Base-by-base conservation (phyloP, 2,888 invertebrate genomes). In the Pterobdella sp. region DNA sequence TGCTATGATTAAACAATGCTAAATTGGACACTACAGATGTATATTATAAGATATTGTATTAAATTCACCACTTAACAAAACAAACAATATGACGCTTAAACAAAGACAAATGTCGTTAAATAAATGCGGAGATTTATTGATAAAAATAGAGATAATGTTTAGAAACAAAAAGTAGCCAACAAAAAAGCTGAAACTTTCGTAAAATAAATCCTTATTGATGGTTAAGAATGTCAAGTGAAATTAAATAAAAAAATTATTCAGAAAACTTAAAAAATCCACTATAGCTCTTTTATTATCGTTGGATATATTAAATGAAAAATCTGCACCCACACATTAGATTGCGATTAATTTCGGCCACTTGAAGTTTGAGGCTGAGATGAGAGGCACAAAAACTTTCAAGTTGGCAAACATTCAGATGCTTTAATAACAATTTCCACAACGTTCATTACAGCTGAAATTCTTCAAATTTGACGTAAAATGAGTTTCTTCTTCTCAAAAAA, bases 81-180 rank as follows among this genome's bases (percentile, higher is more conserved):
- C 60, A 56, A 56, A 56, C 60, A 56, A 7, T 56, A 18, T 22
- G 60, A 56, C 60, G 26, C 26, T 56, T 26, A 56, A 56, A 56
- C 60, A 56, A 56, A 26, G 60, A 56, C 60, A 56, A 56, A 56
- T 56, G n/a, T 56, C 60, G n/a, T 56, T 56, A 56, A 56, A 56
- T 56, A 56, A 56, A 56, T 56, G n/a, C 3, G 60, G n/a, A 18
- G 60, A 4, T 56, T 4, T 56, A 56, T 56, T 3, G 26, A 3
- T 56, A 26, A 56, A 56, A 14, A 22, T 56, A 26, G 3, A 56
- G 60, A 56, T 26, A 56, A 26, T 56, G 60, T 4, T 56, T n/a
- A n/a, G n/a, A n/a, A n/a, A n/a, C n/a, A n/a, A n/a, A n/a, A n/a
- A n/a, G n/a, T n/a, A n/a, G n/a, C n/a, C n/a, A n/a, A n/a, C n/a